Percentiles rank a stretch among this genome's conserved stretches.
Evolutionary conservation across 2,113 vertebrate genomes (phyloP).

Genomic region (Lasiurus borealis): DNA sequence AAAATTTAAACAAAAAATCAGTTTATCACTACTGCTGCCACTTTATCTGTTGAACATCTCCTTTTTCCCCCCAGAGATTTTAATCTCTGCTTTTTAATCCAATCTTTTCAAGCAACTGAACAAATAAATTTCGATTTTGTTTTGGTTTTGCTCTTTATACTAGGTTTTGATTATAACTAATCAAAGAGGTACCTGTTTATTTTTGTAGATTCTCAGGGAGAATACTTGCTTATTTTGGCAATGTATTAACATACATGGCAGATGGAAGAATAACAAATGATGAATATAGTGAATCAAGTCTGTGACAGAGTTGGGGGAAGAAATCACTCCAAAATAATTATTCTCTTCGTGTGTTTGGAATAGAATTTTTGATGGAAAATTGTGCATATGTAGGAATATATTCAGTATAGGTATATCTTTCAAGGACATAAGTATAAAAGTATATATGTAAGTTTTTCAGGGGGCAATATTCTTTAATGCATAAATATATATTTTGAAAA

Average conservation of each 20-base stretch:
- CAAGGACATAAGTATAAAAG: conserved; percentile 3
- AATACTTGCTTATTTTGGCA: conserved; percentile 26
- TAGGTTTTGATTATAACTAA: conserved; percentile 46
- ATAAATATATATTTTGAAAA: conserved; percentile 64
- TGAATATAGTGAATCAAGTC: background rate
- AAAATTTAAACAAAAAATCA: background rate
- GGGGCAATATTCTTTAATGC: background rate
- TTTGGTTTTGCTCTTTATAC: conserved; percentile 38
- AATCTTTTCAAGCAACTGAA: conserved; percentile 32
- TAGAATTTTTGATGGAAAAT: background rate
- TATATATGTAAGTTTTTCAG: background rate
- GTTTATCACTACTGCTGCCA: background rate
- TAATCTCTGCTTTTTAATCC: conserved; percentile 23
- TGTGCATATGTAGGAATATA: background rate
- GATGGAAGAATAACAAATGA: conserved; percentile 49
- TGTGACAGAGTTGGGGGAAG: background rate
- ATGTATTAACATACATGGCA: background rate
- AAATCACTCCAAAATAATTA: conserved; percentile 4
- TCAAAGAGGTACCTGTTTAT: background rate
- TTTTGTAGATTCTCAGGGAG: conserved; percentile 39
- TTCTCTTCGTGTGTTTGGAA: background rate
- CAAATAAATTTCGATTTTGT: conserved; percentile 37
- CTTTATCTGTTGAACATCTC: background rate
- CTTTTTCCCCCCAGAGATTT: background rate
- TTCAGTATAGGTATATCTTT: background rate